These are phyloP conservation scores for Epinephelus fuscoguttatus DNA, from an alignment of 2,113 vertebrate species.

Conservation along the genomic window DNA sequence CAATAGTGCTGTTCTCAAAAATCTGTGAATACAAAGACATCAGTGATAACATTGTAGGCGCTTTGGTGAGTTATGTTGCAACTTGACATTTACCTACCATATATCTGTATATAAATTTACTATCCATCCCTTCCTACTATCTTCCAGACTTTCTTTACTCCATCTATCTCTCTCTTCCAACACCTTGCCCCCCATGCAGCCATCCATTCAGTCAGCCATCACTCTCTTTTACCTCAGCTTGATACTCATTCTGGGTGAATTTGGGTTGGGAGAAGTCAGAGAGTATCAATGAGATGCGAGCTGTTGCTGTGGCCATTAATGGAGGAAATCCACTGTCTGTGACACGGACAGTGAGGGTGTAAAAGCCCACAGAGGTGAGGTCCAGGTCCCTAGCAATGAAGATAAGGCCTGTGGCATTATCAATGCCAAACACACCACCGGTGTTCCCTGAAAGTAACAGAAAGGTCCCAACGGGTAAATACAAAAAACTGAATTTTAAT, in stretches of 20 bases:
- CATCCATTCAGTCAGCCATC: background rate
- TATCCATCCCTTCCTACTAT: background rate
- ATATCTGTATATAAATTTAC: slow-evolving; percentile 6
- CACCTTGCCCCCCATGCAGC: background rate
- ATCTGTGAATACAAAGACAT: slow-evolving; percentile 72
- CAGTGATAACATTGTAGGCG: background rate
- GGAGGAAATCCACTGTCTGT: slow-evolving; percentile 92
- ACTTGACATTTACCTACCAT: background rate
- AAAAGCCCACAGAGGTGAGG: slow-evolving; percentile 88
- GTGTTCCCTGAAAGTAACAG: slow-evolving; percentile 88
- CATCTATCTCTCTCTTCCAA: slow-evolving; percentile 8
- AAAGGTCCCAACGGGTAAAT: slow-evolving; percentile 44
- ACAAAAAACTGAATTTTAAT: background rate
- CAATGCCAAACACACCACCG: slow-evolving; percentile 92
- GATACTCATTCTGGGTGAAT: slow-evolving; percentile 93
- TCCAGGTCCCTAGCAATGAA: slow-evolving; percentile 91
- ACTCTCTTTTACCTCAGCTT: slow-evolving; percentile 86
- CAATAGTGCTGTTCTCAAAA: slow-evolving; percentile 90
- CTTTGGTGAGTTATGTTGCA: background rate
- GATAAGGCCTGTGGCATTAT: slow-evolving; percentile 93
- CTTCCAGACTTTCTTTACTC: background rate
- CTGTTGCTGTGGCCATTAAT: slow-evolving; percentile 90
- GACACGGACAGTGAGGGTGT: slow-evolving; percentile 92
- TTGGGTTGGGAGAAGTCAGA: slow-evolving; percentile 93
- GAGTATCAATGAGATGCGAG: slow-evolving; percentile 91